Evolutionary conservation across 2,888 invertebrate genomes (phyloP).

Genomic region (Pseudeuparius sepicola): DNA sequence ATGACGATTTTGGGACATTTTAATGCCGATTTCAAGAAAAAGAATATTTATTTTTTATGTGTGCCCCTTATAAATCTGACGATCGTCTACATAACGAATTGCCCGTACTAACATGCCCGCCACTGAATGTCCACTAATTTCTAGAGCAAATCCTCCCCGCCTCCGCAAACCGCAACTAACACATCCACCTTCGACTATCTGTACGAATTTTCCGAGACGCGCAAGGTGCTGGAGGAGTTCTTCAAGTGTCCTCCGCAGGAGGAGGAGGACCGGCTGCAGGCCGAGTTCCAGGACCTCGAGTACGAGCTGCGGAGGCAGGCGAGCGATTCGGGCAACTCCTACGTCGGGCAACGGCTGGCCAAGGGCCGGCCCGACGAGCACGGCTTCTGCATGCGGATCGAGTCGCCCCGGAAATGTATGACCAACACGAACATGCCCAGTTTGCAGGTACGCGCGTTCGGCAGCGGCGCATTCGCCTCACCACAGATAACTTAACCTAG

Average conservation of each 20-base stretch:
- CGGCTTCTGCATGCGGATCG: constrained; percentile 39
- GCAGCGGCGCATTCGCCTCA: too few relatives aligned
- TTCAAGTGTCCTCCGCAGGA: constrained; percentile 69
- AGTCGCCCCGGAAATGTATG: constrained; percentile 50
- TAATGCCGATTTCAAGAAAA: constrained; percentile 19
- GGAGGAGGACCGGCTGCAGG: constrained; percentile 47
- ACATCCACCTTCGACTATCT: constrained; percentile 75
- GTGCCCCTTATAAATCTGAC: too few relatives aligned
- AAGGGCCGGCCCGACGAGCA: constrained; percentile 42
- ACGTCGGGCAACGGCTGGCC: constrained; percentile 65
- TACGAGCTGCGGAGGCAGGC: constrained; percentile 66
- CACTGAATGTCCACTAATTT: too few relatives aligned
- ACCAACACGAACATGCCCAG: constrained; percentile 48
- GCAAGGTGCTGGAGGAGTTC: constrained; percentile 86
- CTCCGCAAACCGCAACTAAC: constrained; percentile 28
- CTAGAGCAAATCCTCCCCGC: too few relatives aligned
- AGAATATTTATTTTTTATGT: constrained; percentile 15
- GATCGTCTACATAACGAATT: too few relatives aligned
- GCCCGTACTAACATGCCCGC: too few relatives aligned
- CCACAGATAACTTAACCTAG: too few relatives aligned
- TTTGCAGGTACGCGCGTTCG: constrained; percentile 44
- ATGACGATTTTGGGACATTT: neutral
- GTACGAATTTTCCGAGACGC: constrained; percentile 86
- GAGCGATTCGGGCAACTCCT: constrained; percentile 55
- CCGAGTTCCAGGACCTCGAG: constrained; percentile 57